phyloP scores from a whole-genome alignment of 2,113 vertebrate genomes.

The Sinocyclocheilus grahami region DNA sequence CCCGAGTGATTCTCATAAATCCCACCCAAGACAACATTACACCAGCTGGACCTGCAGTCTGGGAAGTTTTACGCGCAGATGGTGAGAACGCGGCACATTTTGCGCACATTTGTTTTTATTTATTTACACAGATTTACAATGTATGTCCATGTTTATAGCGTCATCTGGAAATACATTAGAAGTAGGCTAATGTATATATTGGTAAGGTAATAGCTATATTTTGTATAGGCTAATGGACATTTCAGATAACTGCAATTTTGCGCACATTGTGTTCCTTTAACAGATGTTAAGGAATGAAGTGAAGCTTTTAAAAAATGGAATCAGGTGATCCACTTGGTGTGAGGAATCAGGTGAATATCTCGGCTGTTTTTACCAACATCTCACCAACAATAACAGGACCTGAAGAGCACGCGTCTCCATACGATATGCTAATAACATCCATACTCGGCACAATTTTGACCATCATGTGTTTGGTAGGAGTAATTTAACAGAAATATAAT shows the following conservation, averaged over 20 bases:
- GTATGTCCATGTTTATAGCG: neutral
- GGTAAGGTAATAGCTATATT: neutral
- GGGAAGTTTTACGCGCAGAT: neutral
- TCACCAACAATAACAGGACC: constrained; percentile 42
- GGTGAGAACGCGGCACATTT: neutral
- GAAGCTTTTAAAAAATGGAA: constrained; percentile 41
- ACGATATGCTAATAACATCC: constrained; percentile 53
- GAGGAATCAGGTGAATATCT: constrained; percentile 45
- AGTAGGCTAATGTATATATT: neutral
- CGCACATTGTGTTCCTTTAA: neutral
- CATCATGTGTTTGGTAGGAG: constrained; percentile 59
- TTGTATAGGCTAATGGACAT: neutral
- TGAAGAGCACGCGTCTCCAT: constrained; percentile 17
- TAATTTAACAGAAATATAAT: neutral
- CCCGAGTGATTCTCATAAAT: neutral
- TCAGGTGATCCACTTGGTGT: constrained; percentile 27
- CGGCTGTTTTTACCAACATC: constrained; percentile 33
- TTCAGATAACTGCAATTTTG: neutral
- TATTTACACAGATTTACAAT: neutral
- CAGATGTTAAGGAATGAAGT: neutral
- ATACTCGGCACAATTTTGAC: constrained; percentile 60
- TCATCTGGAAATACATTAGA: neutral
- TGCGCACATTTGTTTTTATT: neutral
- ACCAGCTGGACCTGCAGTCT: neutral
- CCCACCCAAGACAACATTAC: constrained; percentile 1